phyloP scores from a whole-genome alignment of 2,888 invertebrate species.

The Fragum sueziense region DNA sequence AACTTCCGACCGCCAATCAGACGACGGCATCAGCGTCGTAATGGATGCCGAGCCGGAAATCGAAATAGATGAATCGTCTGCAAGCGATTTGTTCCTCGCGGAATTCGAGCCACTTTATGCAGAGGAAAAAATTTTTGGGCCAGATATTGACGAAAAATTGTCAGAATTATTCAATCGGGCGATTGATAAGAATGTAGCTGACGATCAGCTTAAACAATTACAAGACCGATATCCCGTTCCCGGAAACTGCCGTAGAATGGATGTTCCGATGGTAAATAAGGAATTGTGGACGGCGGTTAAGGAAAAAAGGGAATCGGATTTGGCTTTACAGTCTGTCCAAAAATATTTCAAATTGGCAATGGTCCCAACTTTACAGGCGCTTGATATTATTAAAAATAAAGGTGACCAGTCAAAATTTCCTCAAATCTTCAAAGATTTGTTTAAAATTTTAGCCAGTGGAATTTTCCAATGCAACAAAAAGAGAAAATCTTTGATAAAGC shows the following conservation, averaged over 20 bases:
- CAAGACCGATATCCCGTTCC: slow-evolving; percentile 8
- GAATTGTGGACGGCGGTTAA: slow-evolving; percentile 1
- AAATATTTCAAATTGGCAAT: background rate
- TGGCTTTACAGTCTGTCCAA: background rate
- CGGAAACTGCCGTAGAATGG: slow-evolving; percentile 2
- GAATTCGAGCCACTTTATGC: slow-evolving; percentile 17
- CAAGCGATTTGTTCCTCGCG: background rate
- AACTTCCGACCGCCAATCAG: background rate
- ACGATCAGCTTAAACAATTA: slow-evolving; percentile 11
- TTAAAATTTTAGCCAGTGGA: slow-evolving; percentile 6
- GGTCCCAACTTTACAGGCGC: background rate
- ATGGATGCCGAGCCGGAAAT: background rate
- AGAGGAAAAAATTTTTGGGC: background rate
- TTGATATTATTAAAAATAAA: slow-evolving; percentile 3
- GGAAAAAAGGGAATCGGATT: slow-evolving; percentile 13
- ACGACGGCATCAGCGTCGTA: background rate
- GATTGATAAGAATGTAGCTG: background rate
- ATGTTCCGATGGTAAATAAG: slow-evolving; percentile 13
- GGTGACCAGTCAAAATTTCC: slow-evolving; percentile 1
- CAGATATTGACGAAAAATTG: background rate
- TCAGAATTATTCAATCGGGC: slow-evolving; percentile 1
- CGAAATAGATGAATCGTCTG: background rate
- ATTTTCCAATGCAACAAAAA: background rate
- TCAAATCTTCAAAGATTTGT: slow-evolving; percentile 10
- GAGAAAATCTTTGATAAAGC: slow-evolving; percentile 11